Evolutionary conservation across 1,140 invertebrate species (phyloP).

Genomic region (Globodera rostochiensis): DNA sequence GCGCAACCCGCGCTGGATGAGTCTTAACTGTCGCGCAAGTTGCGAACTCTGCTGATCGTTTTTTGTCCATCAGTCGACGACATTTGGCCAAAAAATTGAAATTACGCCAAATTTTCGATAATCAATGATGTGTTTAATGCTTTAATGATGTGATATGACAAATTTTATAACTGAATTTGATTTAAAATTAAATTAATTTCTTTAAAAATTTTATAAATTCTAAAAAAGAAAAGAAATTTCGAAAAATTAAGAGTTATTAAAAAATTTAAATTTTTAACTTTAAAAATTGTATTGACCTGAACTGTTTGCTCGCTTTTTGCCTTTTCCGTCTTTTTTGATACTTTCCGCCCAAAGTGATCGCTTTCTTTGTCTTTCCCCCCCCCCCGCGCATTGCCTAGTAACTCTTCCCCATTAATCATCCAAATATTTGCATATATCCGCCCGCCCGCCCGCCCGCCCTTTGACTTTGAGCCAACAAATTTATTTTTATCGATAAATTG

Average conservation of each 20-base stretch:
- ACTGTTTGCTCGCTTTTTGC: too few relatives aligned
- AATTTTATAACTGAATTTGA: neutral
- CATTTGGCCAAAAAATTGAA: neutral
- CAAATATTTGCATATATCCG: too few relatives aligned
- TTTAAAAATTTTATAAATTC: neutral
- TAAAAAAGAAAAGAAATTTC: too few relatives aligned
- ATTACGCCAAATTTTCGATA: neutral
- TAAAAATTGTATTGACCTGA: too few relatives aligned
- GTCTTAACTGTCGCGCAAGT: conserved; percentile 40
- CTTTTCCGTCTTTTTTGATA: too few relatives aligned
- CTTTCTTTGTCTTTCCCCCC: too few relatives aligned
- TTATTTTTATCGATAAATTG: too few relatives aligned
- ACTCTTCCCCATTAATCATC: too few relatives aligned
- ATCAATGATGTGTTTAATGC: neutral
- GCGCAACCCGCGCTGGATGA: conserved; percentile 53
- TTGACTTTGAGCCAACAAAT: too few relatives aligned
- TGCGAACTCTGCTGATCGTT: conserved; percentile 46
- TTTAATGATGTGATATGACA: neutral
- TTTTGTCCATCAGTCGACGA: neutral
- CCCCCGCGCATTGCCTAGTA: too few relatives aligned
- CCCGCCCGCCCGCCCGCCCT: too few relatives aligned
- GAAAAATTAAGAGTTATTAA: neutral
- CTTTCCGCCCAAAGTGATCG: too few relatives aligned
- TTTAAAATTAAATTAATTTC: neutral
- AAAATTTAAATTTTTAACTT: neutral